Evolutionary conservation across 2,113 vertebrate species (phyloP).

Genomic region (Gymnobelideus leadbeateri): DNA sequence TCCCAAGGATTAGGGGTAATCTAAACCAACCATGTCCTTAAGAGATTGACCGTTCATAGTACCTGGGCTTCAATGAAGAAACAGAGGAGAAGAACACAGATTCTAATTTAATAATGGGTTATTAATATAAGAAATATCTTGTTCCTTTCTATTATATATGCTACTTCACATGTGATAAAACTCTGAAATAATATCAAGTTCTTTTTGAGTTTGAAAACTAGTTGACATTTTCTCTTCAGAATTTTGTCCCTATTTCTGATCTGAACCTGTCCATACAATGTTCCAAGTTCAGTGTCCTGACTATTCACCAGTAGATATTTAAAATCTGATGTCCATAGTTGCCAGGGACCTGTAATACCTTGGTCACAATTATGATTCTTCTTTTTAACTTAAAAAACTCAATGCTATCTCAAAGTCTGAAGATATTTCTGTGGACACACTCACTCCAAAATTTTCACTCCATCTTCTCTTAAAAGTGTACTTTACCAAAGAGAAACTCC

Average conservation of each 20-base stretch:
- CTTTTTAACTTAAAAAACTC: not conserved
- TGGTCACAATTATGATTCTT: not conserved
- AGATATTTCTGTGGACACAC: not conserved
- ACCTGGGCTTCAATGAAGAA: no score
- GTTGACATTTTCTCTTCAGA: not conserved
- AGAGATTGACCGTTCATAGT: no score
- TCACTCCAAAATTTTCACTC: not conserved
- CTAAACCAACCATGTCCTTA: no score
- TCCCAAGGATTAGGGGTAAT: no score
- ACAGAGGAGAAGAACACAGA: no score
- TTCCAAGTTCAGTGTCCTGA: not conserved
- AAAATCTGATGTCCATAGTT: not conserved
- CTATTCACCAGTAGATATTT: not conserved
- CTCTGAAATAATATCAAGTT: not conserved
- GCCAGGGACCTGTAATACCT: not conserved
- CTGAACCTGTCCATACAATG: not conserved
- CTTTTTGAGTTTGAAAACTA: not conserved
- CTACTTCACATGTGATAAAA: not conserved
- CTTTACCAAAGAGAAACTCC: not conserved
- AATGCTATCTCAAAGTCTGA: not conserved
- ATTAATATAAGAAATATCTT: no score
- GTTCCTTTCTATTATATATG: not conserved
- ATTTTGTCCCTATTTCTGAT: not conserved
- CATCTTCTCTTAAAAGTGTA: not conserved
- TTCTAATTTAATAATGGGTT: no score